A percentile compares a stretch with the other conserved stretches of the same genome.
phyloP scores from a whole-genome alignment of 1,140 invertebrate genomes.

The Heterodera carotae region DNA sequence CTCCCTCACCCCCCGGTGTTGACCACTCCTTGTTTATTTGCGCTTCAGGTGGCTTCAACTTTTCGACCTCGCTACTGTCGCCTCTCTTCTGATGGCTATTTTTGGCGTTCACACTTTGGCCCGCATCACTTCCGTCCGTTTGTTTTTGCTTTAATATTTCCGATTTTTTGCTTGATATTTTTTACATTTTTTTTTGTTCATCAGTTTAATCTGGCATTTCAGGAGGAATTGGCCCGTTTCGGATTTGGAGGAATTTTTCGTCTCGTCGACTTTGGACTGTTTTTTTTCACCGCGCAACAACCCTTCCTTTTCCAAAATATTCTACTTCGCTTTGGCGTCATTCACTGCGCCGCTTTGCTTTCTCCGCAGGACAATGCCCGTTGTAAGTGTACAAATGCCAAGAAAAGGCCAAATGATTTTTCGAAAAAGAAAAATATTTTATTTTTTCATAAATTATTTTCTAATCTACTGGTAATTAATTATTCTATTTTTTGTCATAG shows the following conservation, averaged over 20 bases:
- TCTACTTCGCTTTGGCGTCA: constrained; percentile 46
- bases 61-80: constrained; percentile 49
- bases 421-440: no score
- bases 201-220: no score
- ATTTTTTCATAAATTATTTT: no score
- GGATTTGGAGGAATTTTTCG: constrained; percentile 48
- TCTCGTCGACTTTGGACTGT: constrained; percentile 43
- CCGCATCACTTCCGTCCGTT: constrained; percentile 42
- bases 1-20: no score
- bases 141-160: not conserved
- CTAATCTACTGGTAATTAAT: no score
- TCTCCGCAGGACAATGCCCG: constrained; percentile 46
- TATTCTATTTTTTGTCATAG: no score
- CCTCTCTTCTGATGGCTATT: constrained; percentile 45
- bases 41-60: constrained; percentile 45
- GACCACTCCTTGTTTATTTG: no score
- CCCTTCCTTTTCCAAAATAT: constrained; percentile 52
- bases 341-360: constrained; percentile 38
- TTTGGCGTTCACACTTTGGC: constrained; percentile 52
- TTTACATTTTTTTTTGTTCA: not conserved
- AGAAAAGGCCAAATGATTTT: not conserved
- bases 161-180: not conserved
- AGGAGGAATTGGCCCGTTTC: constrained; percentile 44
- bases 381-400: constrained; percentile 34
- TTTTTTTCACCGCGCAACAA: constrained; percentile 50